These are phyloP conservation scores for Vanessa atalanta DNA, from an alignment of 1,140 invertebrate genomes.

Conservation along the genomic window DNA sequence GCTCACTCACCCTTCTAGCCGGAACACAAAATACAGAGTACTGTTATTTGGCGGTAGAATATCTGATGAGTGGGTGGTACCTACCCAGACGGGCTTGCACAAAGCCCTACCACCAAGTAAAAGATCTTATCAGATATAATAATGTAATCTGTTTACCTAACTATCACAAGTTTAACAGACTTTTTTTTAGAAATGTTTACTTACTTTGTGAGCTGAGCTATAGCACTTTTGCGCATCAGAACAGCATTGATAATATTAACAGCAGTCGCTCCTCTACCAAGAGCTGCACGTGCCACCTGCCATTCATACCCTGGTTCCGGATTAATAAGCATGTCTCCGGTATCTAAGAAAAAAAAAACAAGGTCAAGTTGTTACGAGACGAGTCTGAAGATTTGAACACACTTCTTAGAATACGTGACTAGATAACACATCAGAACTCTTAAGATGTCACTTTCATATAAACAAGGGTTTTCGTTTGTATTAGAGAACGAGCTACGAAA, in stretches of 20 bases:
- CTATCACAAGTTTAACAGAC: no score
- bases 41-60: no score
- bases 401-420: constrained; percentile 9
- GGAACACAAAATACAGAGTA: no score
- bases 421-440: neutral
- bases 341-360: constrained; percentile 52
- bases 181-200: constrained; percentile 25
- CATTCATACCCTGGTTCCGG: constrained; percentile 74
- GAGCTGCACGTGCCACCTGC: constrained; percentile 50
- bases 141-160: no score
- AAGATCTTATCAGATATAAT: no score
- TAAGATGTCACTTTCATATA: neutral
- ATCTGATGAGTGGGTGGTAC: no score
- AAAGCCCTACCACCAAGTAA: no score
- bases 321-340: constrained; percentile 72
- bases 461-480: no score
- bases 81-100: no score
- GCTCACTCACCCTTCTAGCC: no score
- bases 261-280: constrained; percentile 77
- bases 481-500: no score
- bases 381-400: neutral
- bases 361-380: constrained; percentile 3
- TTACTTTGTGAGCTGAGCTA: constrained; percentile 80
- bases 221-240: constrained; percentile 87
- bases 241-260: constrained; percentile 89